phyloP scores from a whole-genome alignment of 2,888 invertebrate genomes.

The Drosophila lacicola region DNA sequence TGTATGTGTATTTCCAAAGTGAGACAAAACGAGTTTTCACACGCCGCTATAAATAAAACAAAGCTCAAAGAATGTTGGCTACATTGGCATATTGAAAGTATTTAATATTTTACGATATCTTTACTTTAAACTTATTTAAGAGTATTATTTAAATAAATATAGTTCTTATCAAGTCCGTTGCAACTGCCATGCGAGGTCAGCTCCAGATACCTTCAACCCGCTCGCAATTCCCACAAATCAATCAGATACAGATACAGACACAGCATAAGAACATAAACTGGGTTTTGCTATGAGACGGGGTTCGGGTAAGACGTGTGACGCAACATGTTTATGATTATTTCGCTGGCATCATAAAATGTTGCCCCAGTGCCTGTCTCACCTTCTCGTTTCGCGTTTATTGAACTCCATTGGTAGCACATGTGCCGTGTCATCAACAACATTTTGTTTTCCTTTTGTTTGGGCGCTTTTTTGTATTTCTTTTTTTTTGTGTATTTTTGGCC shows the following conservation, averaged over 20 bases:
- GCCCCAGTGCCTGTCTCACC: constrained; percentile 23
- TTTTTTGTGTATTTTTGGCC: constrained; percentile 14
- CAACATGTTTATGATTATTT: constrained; percentile 39
- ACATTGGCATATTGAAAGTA: background rate
- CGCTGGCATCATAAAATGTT: constrained; percentile 15
- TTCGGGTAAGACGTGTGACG: constrained; percentile 18
- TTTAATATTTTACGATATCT: constrained; percentile 9
- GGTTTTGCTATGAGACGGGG: background rate
- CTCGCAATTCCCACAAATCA: constrained; percentile 8
- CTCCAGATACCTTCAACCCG: constrained; percentile 9
- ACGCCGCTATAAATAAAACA: constrained; percentile 35
- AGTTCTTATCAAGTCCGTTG: constrained; percentile 18
- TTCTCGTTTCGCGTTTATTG: constrained; percentile 64
- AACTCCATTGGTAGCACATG: constrained; percentile 30
- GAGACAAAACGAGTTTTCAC: constrained; percentile 54
- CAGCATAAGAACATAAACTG: constrained; percentile 18
- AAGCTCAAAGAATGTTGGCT: constrained; percentile 18
- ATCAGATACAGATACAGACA: background rate
- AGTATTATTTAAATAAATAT: background rate
- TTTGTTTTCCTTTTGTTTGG: constrained; percentile 24
- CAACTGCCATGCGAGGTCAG: constrained; percentile 17
- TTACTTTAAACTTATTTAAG: constrained; percentile 6
- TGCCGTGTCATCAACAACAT: constrained; percentile 33
- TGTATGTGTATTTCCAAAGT: constrained; percentile 19
- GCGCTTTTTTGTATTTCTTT: background rate